A percentile compares a stretch with the other conserved stretches of the same genome.
These are phyloP conservation scores for Malthinus seriepunctatus DNA, from an alignment of 2,888 invertebrate species.

Conservation along the genomic window DNA sequence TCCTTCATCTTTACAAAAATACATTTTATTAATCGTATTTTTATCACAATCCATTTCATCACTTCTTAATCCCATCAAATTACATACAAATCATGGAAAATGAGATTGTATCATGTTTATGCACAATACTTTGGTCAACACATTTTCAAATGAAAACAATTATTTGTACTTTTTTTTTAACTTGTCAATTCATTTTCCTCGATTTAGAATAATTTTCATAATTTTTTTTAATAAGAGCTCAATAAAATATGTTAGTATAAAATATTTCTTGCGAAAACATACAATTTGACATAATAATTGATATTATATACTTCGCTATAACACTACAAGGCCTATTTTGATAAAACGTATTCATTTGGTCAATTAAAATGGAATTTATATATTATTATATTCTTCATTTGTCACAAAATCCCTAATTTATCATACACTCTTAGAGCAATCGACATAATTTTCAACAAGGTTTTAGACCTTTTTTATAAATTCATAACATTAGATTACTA, in stretches of 20 bases:
- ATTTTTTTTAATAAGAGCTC: constrained; percentile 35
- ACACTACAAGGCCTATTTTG: constrained; percentile 49
- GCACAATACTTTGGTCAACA: constrained; percentile 20
- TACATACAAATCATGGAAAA: constrained; percentile 33
- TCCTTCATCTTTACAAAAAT: constrained; percentile 48
- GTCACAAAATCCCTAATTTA: neutral
- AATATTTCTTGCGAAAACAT: constrained; percentile 32
- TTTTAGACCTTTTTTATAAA: constrained; percentile 16
- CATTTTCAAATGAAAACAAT: constrained; percentile 15
- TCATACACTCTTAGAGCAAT: constrained; percentile 2
- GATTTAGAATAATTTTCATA: constrained; percentile 32
- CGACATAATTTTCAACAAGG: neutral
- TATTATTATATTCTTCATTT: neutral
- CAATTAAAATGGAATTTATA: constrained; percentile 6
- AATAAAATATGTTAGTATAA: constrained; percentile 35
- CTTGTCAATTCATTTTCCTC: constrained; percentile 31
- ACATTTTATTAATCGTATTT: constrained; percentile 41
- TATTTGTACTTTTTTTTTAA: constrained; percentile 23
- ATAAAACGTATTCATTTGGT: constrained; percentile 5
- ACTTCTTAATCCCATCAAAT: constrained; percentile 31
- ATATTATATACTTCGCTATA: constrained; percentile 36
- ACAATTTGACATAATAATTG: constrained; percentile 20
- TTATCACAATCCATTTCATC: constrained; percentile 52
- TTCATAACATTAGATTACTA: constrained; percentile 17
- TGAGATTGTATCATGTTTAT: constrained; percentile 14